Conservation (phyloP, 2,888 invertebrate species). For the Leucozona laternaria region DNA sequence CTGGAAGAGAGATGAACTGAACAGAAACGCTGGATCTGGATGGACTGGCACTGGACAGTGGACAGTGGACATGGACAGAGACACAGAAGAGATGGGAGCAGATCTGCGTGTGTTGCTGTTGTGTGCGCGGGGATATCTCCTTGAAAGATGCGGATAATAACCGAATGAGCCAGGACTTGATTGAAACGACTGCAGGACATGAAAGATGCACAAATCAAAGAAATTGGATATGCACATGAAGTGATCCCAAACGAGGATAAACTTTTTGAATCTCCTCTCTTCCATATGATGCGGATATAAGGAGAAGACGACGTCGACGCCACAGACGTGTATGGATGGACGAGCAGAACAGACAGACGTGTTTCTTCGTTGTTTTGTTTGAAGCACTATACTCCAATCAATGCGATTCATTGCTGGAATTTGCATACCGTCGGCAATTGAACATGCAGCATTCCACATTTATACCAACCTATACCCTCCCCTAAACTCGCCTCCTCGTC, state of each 20-base stretch:
- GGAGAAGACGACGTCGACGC: background rate
- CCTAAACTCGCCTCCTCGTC: background rate
- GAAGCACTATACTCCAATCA: slow-evolving; percentile 11
- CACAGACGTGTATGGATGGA: slow-evolving; percentile 1
- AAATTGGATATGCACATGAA: slow-evolving; percentile 77
- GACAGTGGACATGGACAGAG: background rate
- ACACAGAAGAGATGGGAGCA: slow-evolving; percentile 3
- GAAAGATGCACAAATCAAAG: slow-evolving; percentile 77
- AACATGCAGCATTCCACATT: slow-evolving; percentile 45
- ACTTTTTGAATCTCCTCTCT: slow-evolving; percentile 20
- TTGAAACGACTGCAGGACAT: slow-evolving; percentile 77
- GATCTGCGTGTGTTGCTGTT: slow-evolving; percentile 64
- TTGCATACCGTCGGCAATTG: slow-evolving; percentile 70
- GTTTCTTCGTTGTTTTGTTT: slow-evolving; percentile 1
- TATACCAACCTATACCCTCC: background rate
- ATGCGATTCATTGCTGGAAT: slow-evolving; percentile 63
- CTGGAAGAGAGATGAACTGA: slow-evolving; percentile 33
- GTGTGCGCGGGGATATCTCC: slow-evolving; percentile 24
- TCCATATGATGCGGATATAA: background rate
- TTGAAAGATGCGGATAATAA: slow-evolving; percentile 68
- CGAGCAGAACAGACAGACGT: slow-evolving; percentile 29
- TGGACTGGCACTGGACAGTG: background rate
- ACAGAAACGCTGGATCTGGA: background rate
- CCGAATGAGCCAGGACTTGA: slow-evolving; percentile 76
- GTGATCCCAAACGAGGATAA: slow-evolving; percentile 71